These are phyloP conservation scores for Tenrec ecaudatus DNA, from an alignment of 2,113 vertebrate species.

Conservation along the genomic window DNA sequence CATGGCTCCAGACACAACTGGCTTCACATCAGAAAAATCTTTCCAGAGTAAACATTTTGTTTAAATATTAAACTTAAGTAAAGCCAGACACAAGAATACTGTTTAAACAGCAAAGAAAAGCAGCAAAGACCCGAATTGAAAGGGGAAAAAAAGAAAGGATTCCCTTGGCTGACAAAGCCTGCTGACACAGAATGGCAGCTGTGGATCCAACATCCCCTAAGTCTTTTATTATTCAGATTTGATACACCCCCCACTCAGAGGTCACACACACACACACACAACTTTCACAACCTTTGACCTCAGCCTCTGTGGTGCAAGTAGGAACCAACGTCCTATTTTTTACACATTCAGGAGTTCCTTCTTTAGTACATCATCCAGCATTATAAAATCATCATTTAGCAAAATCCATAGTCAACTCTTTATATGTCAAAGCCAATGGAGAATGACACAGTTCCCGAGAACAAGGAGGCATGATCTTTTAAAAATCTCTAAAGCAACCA, in stretches of 20 bases:
- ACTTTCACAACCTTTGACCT: background rate
- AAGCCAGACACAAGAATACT: conserved; percentile 61
- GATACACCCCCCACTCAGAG: background rate
- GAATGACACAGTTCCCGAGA: background rate
- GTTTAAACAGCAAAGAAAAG: conserved; percentile 57
- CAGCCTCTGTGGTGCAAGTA: background rate
- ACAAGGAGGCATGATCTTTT: background rate
- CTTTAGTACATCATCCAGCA: background rate
- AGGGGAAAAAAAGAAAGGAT: background rate
- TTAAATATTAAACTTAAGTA: conserved; percentile 76
- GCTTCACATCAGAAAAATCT: conserved; percentile 72
- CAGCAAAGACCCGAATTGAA: conserved; percentile 32
- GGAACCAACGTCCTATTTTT: background rate
- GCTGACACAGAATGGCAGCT: conserved; percentile 3
- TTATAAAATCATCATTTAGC: conserved; percentile 48
- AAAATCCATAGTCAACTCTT: background rate
- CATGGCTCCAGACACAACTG: conserved; percentile 62
- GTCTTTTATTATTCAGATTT: conserved; percentile 16
- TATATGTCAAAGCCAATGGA: background rate
- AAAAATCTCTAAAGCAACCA: background rate
- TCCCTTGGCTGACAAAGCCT: background rate
- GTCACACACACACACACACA: no score
- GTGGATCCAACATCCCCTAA: background rate
- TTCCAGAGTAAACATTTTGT: conserved; percentile 74
- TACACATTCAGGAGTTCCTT: conserved; percentile 7